Evolutionary conservation across 2,888 invertebrate genomes (phyloP), one percentile per base, ranked within the genome.

Genomic region (Dicroscelio sp.): DNA sequence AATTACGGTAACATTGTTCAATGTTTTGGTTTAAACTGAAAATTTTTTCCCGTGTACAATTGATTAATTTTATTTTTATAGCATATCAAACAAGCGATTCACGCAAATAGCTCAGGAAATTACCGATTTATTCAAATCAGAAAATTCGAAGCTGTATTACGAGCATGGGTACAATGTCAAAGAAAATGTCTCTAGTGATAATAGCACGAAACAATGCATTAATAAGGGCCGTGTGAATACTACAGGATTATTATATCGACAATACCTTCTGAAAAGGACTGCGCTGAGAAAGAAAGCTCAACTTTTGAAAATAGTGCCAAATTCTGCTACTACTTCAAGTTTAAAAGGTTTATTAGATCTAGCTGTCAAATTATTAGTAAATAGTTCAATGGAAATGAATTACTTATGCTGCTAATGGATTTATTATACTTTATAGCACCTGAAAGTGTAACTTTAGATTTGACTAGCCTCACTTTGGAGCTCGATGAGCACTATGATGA

Each of bases 61-160:
- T n/a, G n/a, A n/a, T n/a, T n/a, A n/a, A n/a, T n/a, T n/a, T n/a
- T n/a, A n/a, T n/a, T 43, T 43, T 43, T 43, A 43, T 38, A 71
- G 71, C 35, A 71, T 71, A 31, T 35, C 71, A 17, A 4, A 6
- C 5, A 71, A 71, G 12, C 31, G 71, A 33, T 71, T 71, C n/a
- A 71, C 8, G 25, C 12, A 71, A 71, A 71, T 71, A 71, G 71
- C 71, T 5, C 8, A 6, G 25, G 71, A 71, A 17, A 35, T 71
- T 25, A 38, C 35, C 5, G 17, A 55, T 5, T n/a, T 55, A 20
- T 55, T 55, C n/a, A 55, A 55, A 55, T 55, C n/a, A 6, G 55
- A 55, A 55, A 55, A n/a, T 6, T 6, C 6, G 5, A n/a, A 10
- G 6, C n/a, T 55, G 55, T 55, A 55, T 55, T 55, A 55, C n/a